These are phyloP conservation scores for Cryptocephalus moraei DNA, from an alignment of 2,888 invertebrate genomes.

Conservation along the genomic window DNA sequence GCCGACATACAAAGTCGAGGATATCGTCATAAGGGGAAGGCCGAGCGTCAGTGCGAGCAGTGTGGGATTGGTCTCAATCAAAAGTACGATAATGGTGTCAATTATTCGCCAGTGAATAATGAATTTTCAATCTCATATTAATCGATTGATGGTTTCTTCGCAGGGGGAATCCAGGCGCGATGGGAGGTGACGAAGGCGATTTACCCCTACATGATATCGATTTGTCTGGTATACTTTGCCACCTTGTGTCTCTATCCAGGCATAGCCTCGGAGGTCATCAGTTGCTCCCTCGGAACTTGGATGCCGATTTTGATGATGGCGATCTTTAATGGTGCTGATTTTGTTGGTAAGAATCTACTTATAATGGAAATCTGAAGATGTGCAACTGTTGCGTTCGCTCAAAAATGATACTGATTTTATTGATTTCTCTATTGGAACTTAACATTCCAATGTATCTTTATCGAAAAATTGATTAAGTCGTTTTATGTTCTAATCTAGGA, in stretches of 20 bases:
- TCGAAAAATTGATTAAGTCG: not conserved
- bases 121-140: not conserved
- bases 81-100: constrained; percentile 32
- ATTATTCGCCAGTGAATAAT: not conserved
- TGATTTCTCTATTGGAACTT: not conserved
- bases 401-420: not conserved
- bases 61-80: constrained; percentile 42
- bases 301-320: constrained; percentile 89
- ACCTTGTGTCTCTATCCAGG: constrained; percentile 86
- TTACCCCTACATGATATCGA: constrained; percentile 85
- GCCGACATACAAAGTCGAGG: constrained; percentile 62
- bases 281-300: constrained; percentile 75
- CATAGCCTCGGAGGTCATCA: constrained; percentile 78
- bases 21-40: constrained; percentile 58
- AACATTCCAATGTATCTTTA: not conserved
- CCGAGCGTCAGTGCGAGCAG: constrained; percentile 38
- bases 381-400: not conserved
- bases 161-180: constrained; percentile 61
- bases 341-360: constrained; percentile 48
- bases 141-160: constrained; percentile 14
- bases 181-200: constrained; percentile 75
- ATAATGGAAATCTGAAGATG: constrained; percentile 6
- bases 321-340: constrained; percentile 77
- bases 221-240: constrained; percentile 80
- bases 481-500: constrained; percentile 3